Conservation (phyloP, 2,888 invertebrate species). For the Megamerina dolium region DNA sequence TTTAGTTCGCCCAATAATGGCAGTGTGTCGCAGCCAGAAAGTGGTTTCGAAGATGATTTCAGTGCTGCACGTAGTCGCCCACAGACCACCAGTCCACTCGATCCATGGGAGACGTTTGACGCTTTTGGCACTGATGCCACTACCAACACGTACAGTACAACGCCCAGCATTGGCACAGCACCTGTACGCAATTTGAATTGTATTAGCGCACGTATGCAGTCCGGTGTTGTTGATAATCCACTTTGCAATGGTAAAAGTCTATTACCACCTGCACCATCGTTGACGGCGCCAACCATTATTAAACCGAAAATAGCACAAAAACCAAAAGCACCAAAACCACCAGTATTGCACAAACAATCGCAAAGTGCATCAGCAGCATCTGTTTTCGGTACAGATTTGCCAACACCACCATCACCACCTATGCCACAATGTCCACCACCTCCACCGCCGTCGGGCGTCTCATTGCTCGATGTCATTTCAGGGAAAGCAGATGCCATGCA, state of each 20-base stretch:
- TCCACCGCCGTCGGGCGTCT: slow-evolving; percentile 55
- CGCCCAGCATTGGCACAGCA: slow-evolving; percentile 41
- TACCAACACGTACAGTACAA: slow-evolving; percentile 18
- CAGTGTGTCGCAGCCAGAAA: slow-evolving; percentile 66
- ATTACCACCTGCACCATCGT: slow-evolving; percentile 46
- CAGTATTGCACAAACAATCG: slow-evolving; percentile 15
- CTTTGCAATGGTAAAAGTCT: slow-evolving; percentile 52
- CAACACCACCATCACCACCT: slow-evolving; percentile 59
- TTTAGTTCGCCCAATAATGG: slow-evolving; percentile 54
- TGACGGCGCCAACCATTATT: slow-evolving; percentile 70
- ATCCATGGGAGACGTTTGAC: slow-evolving; percentile 47
- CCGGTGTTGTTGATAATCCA: slow-evolving; percentile 59
- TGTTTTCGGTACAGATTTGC: slow-evolving; percentile 21
- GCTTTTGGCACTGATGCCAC: slow-evolving; percentile 27
- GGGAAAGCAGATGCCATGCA: slow-evolving; percentile 41
- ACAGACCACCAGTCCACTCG: slow-evolving; percentile 41
- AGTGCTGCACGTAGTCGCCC: slow-evolving; percentile 49
- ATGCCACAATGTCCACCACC: slow-evolving; percentile 76
- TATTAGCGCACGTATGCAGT: slow-evolving; percentile 26
- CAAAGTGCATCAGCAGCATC: slow-evolving; percentile 32
- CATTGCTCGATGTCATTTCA: slow-evolving; percentile 43
- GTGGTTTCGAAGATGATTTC: slow-evolving; percentile 80
- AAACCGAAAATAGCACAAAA: slow-evolving; percentile 49
- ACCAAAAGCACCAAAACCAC: slow-evolving; percentile 43
- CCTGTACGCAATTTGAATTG: slow-evolving; percentile 39